These are phyloP conservation scores for Tachyglossus aculeatus DNA, from an alignment of 2,797 vertebrate species.

Conservation along the genomic window DNA sequence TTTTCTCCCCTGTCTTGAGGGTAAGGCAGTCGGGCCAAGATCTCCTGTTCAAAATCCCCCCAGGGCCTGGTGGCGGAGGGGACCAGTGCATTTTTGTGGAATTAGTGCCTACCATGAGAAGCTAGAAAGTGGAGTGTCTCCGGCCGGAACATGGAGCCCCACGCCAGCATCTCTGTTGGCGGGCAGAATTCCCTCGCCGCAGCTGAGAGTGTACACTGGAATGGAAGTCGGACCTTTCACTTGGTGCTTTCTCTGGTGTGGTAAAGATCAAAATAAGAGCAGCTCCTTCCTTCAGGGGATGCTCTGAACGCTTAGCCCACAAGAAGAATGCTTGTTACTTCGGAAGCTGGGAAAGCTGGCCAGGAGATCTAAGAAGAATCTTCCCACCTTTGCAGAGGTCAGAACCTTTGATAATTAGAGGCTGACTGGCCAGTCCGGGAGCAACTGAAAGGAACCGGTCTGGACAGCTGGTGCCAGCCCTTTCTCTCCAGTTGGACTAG, in stretches of 20 bases:
- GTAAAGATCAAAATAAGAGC: slow-evolving; percentile 32
- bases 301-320: not conserved
- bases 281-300: slow-evolving; percentile 3
- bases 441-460: slow-evolving; percentile 46
- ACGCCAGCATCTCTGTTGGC: not conserved
- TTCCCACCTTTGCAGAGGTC: not conserved
- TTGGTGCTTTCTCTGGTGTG: not conserved
- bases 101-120: not conserved
- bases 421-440: not conserved
- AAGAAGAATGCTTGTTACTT: not conserved
- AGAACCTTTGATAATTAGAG: slow-evolving; percentile 29
- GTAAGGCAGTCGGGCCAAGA: not conserved
- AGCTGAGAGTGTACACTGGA: not conserved
- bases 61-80: not conserved
- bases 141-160: not conserved
- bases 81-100: not conserved
- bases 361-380: not conserved
- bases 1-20: not conserved
- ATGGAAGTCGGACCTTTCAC: not conserved
- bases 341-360: not conserved
- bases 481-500: slow-evolving; percentile 25
- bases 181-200: not conserved
- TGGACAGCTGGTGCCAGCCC: slow-evolving; percentile 1
- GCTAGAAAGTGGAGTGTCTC: not conserved
- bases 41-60: slow-evolving; percentile 35